Conservation (phyloP, 2,113 vertebrate species). For the Onychorhynchus coronatus region DNA sequence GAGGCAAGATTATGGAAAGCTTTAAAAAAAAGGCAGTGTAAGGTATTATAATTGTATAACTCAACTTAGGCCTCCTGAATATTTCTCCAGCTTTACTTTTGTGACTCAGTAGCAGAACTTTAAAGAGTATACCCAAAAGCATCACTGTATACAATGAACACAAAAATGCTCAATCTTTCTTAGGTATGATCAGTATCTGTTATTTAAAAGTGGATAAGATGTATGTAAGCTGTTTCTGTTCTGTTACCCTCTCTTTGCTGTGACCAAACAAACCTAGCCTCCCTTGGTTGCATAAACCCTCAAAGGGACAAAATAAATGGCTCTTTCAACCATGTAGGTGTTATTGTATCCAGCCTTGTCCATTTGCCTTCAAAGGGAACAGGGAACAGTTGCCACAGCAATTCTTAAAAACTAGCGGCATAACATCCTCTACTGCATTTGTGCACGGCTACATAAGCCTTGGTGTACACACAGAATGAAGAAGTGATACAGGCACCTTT, state of each 20-base stretch:
- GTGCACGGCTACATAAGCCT: neutral
- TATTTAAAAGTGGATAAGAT: neutral
- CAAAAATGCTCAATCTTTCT: neutral
- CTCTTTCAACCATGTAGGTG: neutral
- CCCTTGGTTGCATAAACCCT: neutral
- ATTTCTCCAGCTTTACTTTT: neutral
- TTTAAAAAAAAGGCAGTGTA: neutral
- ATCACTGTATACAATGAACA: neutral
- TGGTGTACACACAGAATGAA: neutral
- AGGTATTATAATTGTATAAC: neutral
- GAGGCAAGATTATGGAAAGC: neutral
- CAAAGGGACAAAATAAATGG: neutral
- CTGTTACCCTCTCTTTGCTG: neutral
- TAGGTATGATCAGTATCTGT: neutral
- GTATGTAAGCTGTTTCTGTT: neutral
- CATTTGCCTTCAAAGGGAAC: neutral
- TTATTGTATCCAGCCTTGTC: neutral
- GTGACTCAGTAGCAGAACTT: neutral
- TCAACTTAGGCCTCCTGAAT: neutral
- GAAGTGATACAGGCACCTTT: neutral
- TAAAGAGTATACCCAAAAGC: neutral
- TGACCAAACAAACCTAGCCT: neutral
- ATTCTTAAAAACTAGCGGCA: neutral
- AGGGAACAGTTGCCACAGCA: neutral
- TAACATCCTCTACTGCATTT: neutral